Evolutionary conservation across 2,888 invertebrate genomes (phyloP).

Genomic region (Cyclophora punctaria): DNA sequence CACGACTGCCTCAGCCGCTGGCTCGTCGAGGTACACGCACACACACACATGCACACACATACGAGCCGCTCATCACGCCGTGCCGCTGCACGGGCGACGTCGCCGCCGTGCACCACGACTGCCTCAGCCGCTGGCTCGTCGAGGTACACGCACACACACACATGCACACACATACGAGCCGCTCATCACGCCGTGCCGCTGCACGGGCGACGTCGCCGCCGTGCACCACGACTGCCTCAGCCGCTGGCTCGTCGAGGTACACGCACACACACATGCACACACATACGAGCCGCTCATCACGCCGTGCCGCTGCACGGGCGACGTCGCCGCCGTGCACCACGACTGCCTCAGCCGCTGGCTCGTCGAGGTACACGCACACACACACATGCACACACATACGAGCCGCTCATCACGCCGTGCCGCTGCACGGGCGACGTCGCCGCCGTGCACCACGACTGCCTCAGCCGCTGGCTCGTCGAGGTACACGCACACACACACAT

Average conservation of each 20-base stretch:
- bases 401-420: slow-evolving; percentile 92
- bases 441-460: slow-evolving; percentile 92
- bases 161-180: slow-evolving; percentile 74
- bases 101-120: slow-evolving; percentile 94
- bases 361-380: slow-evolving; percentile 78
- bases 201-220: slow-evolving; percentile 93
- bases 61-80: slow-evolving; percentile 90
- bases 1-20: slow-evolving; percentile 92
- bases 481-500: slow-evolving; percentile 48
- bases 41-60: too few species aligned
- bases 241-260: slow-evolving; percentile 91
- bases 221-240: slow-evolving; percentile 94
- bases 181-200: slow-evolving; percentile 91
- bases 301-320: slow-evolving; percentile 93
- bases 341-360: slow-evolving; percentile 93
- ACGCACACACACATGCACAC: neutral
- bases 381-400: slow-evolving; percentile 36
- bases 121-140: slow-evolving; percentile 90
- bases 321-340: slow-evolving; percentile 94
- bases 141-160: slow-evolving; percentile 73
- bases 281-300: slow-evolving; percentile 86
- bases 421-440: slow-evolving; percentile 94
- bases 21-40: slow-evolving; percentile 84
- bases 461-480: slow-evolving; percentile 92
- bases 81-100: slow-evolving; percentile 94